Evolutionary conservation across 2,797 vertebrate genomes (phyloP), one percentile per base, ranked within the genome.

Genomic region (Takifugu rubripes): DNA sequence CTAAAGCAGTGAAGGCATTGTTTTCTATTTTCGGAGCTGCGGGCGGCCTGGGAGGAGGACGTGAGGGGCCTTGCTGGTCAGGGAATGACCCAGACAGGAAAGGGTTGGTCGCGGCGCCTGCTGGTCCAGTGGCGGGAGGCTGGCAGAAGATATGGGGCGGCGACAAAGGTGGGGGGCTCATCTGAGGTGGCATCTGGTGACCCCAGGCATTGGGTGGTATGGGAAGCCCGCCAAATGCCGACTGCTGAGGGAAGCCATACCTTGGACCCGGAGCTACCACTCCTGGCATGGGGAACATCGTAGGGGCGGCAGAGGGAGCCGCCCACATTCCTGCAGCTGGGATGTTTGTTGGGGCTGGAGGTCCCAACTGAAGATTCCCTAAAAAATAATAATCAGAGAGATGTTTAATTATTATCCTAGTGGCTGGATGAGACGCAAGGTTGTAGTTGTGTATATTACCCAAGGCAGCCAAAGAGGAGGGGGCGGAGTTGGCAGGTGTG

Each of bases 1-100:
- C 96, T 86, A 99, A 83, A 68, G 90, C 91, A 31, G 91, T 92
- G 80, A 99, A 99, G 59, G 94, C 96, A 79, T 88, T 93, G 25
- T 89, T 94, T 61, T 93, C 92, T 45, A 88, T 87, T 81, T 87
- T 92, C 11, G 82, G 79, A 12, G 90, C 36, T 3, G 16, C 75
- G 0, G 90, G 89, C 1, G 92, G 85, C 80, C 92, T 90, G 0
- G 94, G 95, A 55, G 94, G 93, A 2, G 93, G 92, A 54, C 93
- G 92, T 5, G 92, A 88, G 4, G 93, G 91, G 24, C 84, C 73
- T 24, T 64, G 59, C 82, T 73, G 79, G 75, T 81, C 75, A 53
- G 90, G 46, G 65, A 93, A 94, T 0, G 81, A 51, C 14, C 72
- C 88, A 12, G 84, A 60, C 66, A 93, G 94, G 78, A 97, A 96